Conservation (phyloP, 2,797 vertebrate species). For the Brotogeris chrysoptera region DNA sequence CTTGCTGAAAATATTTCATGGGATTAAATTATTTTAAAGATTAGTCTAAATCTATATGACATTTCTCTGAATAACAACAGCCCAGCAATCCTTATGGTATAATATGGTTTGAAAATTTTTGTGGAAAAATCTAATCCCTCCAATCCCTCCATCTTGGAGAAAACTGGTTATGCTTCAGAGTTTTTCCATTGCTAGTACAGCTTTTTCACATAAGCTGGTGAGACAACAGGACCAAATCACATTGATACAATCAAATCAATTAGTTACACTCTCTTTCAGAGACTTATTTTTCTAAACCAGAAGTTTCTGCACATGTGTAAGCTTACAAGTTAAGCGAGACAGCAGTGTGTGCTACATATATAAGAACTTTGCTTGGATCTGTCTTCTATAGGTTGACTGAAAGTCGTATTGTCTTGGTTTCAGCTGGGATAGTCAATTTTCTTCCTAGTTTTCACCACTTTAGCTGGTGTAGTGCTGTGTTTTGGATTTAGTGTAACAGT, state of each 20-base stretch:
- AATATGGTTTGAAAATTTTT: not conserved
- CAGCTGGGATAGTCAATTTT: not conserved
- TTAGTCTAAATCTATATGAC: not conserved
- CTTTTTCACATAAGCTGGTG: not conserved
- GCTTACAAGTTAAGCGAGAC: not conserved
- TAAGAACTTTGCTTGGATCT: not conserved
- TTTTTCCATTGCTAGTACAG: not conserved
- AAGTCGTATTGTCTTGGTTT: not conserved
- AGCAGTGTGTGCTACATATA: not conserved
- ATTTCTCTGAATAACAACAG: not conserved
- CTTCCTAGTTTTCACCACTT: no score
- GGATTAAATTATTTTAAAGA: not conserved
- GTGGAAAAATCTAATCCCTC: not conserved
- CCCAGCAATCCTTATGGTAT: not conserved
- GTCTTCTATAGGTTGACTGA: not conserved
- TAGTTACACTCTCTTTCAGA: not conserved
- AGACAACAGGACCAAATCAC: not conserved
- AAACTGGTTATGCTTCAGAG: not conserved
- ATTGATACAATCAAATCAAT: not conserved
- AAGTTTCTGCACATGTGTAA: not conserved
- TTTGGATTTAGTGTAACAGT: not conserved
- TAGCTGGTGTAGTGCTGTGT: not conserved
- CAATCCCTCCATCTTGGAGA: not conserved
- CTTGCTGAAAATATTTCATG: not conserved
- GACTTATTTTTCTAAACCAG: not conserved